phyloP scores from a whole-genome alignment of 2,113 vertebrate genomes.

The Toxostoma redivivum region DNA sequence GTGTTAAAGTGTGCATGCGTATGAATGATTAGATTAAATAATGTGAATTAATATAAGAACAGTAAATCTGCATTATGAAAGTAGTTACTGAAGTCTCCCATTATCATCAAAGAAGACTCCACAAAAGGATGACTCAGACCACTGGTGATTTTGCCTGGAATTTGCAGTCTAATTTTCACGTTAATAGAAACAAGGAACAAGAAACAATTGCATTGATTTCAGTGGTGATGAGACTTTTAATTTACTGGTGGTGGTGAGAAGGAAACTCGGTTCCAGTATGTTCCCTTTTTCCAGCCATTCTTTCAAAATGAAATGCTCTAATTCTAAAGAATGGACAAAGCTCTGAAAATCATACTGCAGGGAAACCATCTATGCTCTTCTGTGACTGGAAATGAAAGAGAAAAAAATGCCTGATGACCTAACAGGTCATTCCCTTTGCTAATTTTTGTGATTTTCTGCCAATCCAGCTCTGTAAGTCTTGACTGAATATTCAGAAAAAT shows the following conservation, averaged over 20 bases:
- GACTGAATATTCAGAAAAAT: constrained; percentile 55
- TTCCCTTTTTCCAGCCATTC: neutral
- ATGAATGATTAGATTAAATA: neutral
- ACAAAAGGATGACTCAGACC: neutral
- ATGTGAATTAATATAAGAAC: neutral
- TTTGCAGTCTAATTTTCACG: neutral
- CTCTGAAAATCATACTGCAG: neutral
- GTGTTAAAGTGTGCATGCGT: neutral
- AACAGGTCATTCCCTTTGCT: neutral
- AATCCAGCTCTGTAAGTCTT: neutral
- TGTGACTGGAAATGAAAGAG: neutral
- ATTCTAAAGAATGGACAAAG: neutral
- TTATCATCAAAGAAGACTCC: neutral
- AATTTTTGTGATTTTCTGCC: constrained; percentile 6
- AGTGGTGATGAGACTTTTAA: neutral
- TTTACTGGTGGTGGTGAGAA: neutral
- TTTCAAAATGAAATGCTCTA: neutral
- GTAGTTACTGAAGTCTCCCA: neutral
- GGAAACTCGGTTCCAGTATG: neutral
- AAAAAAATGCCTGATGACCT: neutral
- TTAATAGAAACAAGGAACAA: neutral
- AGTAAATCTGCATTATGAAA: neutral
- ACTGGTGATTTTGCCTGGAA: neutral
- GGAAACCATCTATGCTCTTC: neutral
- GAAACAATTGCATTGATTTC: neutral